phyloP scores from a whole-genome alignment of 2,888 invertebrate genomes.

The Eupithecia inturbata region DNA sequence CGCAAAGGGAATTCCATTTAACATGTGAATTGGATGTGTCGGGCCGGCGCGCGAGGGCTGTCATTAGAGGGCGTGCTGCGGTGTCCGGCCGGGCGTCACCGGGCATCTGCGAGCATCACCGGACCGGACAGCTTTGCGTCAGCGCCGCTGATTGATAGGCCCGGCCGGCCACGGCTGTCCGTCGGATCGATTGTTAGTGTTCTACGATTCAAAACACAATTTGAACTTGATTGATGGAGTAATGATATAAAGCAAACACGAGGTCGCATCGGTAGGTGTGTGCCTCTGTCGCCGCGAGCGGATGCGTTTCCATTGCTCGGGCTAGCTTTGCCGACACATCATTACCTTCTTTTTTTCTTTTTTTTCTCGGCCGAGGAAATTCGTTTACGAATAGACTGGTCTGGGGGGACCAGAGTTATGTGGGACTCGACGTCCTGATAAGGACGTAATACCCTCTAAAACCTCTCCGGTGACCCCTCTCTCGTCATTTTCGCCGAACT shows the following conservation, averaged over 20 bases:
- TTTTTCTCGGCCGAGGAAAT: too few relatives aligned
- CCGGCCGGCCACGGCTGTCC: conserved; percentile 55
- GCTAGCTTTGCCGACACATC: conserved; percentile 53
- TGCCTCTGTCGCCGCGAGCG: conserved; percentile 60
- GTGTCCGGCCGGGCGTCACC: conserved; percentile 27
- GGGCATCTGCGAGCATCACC: conserved; percentile 38
- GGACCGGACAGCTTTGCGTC: conserved; percentile 61
- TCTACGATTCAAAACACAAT: conserved; percentile 79
- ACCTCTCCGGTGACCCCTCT: too few relatives aligned
- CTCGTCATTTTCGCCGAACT: too few relatives aligned
- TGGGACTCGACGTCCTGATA: too few relatives aligned
- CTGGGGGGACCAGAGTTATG: too few relatives aligned
- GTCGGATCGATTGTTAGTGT: conserved; percentile 75
- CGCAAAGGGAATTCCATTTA: conserved; percentile 82
- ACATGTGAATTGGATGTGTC: conserved; percentile 83
- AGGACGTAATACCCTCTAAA: too few relatives aligned
- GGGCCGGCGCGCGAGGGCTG: conserved; percentile 70
- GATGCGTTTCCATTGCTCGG: conserved; percentile 61
- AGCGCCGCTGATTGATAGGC: conserved; percentile 75
- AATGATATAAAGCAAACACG: conserved; percentile 82
- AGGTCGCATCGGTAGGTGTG: conserved; percentile 65
- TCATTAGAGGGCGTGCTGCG: conserved; percentile 64
- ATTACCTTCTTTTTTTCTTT: too few relatives aligned
- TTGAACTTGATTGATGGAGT: conserved; percentile 82
- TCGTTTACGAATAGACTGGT: too few relatives aligned